phyloP scores from a whole-genome alignment of 2,113 vertebrate species.

The Psilopogon haemacephalus region DNA sequence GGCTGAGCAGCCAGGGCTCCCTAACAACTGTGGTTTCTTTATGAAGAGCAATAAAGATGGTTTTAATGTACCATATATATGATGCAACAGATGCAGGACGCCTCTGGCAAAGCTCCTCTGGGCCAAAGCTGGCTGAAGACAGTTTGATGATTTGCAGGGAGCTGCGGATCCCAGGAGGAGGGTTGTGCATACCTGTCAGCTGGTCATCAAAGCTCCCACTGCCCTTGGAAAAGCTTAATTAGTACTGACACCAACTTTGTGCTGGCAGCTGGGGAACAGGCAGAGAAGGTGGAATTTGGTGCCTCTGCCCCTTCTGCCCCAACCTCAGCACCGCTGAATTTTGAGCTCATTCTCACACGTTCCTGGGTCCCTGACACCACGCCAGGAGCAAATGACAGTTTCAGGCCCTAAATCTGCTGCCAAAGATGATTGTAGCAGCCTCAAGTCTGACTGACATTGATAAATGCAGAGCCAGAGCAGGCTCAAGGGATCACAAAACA shows the following conservation, averaged over 20 bases:
- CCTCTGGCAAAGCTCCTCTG: slow-evolving; percentile 69
- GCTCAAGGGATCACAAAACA: background rate
- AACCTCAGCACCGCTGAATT: background rate
- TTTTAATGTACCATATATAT: slow-evolving; percentile 72
- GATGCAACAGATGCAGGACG: slow-evolving; percentile 67
- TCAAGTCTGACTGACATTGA: background rate
- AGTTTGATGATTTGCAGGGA: slow-evolving; percentile 77
- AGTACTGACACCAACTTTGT: slow-evolving; percentile 69
- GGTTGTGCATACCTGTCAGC: slow-evolving; percentile 74
- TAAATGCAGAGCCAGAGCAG: background rate
- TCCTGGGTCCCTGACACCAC: background rate
- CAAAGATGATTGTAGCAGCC: background rate
- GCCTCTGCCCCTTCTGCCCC: background rate
- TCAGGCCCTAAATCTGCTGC: background rate
- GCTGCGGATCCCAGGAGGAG: slow-evolving; percentile 41
- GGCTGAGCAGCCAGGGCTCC: slow-evolving; percentile 20
- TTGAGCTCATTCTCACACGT: background rate
- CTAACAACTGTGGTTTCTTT: slow-evolving; percentile 66
- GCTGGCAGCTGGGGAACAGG: slow-evolving; percentile 23
- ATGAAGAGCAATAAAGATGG: slow-evolving; percentile 71
- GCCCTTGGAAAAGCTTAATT: slow-evolving; percentile 56
- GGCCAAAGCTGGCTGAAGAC: slow-evolving; percentile 69
- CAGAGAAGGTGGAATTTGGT: background rate
- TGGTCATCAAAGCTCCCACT: slow-evolving; percentile 57
- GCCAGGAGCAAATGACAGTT: background rate